Base-by-base conservation (phyloP, 1,140 invertebrate genomes). In the Drosophila dunni region DNA sequence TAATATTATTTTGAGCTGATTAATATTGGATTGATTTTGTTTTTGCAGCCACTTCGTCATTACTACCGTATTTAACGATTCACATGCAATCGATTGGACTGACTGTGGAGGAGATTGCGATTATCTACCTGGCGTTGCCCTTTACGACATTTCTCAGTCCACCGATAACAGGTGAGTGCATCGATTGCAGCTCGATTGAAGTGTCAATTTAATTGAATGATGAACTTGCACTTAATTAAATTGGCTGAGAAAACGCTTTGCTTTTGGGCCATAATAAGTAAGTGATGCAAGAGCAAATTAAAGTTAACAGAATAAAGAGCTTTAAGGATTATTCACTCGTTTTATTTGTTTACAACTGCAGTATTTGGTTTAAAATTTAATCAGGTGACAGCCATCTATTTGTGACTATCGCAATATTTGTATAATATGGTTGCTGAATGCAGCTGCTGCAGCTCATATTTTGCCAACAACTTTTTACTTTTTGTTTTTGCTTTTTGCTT, bases 71-170 rank as follows among this genome's bases (percentile, higher is more conserved):
- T 91, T 92, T 97, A 69, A 96, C 96, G 1, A 95, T 97, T 66
- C 97, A 97, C 92, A 97, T 97, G 97, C 96, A 96, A 93, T 96
- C 96, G 90, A 95, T 97, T 88, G 97, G 97, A 62, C 93, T 98
- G 17, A 96, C 96, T 17, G 95, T 97, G 61, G 95, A 96, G 78
- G 96, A 98, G 93, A 96, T 97, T 72, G 96, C 96, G 45, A 95
- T 97, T 79, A 96, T 97, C 75, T 97, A 97, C 93, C 93, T 97
- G 77, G 95, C 96, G 9, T 93, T 97, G 76, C 97, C 97, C 9
- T 95, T 97, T 51, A 96, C 96, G 1, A 96, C 96, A 1, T 96
- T 97, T 85, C 90, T 97, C 45, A 96, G 96, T 80, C 96, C 96
- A 15, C 96, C 96, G 17, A 93, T 97, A 53, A 96, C 96, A 93